These are phyloP conservation scores for Ariolimax columbianus DNA, from an alignment of 2,888 invertebrate genomes.

Conservation along the genomic window DNA sequence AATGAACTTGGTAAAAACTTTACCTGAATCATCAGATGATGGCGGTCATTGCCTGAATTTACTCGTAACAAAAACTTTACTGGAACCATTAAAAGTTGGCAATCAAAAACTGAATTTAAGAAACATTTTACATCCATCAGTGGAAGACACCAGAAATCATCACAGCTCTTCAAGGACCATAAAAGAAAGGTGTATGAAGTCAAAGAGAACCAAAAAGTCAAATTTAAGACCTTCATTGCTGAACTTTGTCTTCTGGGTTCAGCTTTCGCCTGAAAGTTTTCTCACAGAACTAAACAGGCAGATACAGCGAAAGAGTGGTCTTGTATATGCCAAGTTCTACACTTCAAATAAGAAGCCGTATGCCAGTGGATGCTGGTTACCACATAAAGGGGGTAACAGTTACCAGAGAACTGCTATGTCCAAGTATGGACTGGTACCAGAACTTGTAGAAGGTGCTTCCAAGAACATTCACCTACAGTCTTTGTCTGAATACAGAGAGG, in stretches of 20 bases:
- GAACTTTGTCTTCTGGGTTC: slow-evolving; percentile 56
- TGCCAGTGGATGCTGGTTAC: slow-evolving; percentile 70
- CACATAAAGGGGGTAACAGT: slow-evolving; percentile 56
- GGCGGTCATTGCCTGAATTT: too few relatives aligned
- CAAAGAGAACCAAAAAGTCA: slow-evolving; percentile 16
- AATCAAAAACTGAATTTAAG: too few relatives aligned
- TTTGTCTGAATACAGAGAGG: slow-evolving; percentile 65
- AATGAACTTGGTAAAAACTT: too few relatives aligned
- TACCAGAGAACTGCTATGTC: slow-evolving; percentile 71
- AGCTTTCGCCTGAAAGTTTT: slow-evolving; percentile 65
- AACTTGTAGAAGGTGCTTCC: slow-evolving; percentile 66
- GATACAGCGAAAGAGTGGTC: slow-evolving; percentile 52
- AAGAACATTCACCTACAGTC: slow-evolving; percentile 63
- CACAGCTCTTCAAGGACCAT: neutral
- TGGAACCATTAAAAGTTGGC: too few relatives aligned
- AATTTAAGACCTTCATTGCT: neutral
- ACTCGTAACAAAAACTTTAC: neutral
- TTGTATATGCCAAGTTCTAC: slow-evolving; percentile 70
- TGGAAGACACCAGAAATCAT: neutral
- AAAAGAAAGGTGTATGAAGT: neutral
- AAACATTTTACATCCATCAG: too few relatives aligned
- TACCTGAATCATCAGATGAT: neutral
- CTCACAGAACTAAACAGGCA: slow-evolving; percentile 62
- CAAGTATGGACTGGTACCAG: slow-evolving; percentile 71
- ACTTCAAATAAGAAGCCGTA: slow-evolving; percentile 58